These are phyloP conservation scores for Sinocyclocheilus grahami DNA, from an alignment of 2,113 vertebrate genomes.

Conservation along the genomic window DNA sequence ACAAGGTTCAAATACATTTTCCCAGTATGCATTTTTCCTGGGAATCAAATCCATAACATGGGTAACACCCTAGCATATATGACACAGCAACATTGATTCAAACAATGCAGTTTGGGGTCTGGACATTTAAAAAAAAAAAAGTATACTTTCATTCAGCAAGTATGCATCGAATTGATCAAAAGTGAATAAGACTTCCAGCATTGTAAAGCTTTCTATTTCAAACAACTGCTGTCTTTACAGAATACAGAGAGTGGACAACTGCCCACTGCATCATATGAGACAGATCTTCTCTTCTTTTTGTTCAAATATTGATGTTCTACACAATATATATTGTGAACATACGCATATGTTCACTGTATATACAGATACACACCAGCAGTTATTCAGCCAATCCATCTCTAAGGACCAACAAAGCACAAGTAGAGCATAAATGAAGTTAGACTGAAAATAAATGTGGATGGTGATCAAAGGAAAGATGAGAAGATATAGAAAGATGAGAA, in stretches of 20 bases:
- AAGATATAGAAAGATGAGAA: no score
- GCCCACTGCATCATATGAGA: not conserved
- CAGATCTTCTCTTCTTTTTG: constrained; percentile 58
- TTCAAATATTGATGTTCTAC: constrained; percentile 72
- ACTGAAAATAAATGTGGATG: not conserved
- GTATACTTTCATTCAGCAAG: not conserved
- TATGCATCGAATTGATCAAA: not conserved
- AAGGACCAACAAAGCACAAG: not conserved
- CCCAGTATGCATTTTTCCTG: not conserved
- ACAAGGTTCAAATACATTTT: not conserved
- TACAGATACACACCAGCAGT: not conserved
- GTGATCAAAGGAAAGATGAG: not conserved
- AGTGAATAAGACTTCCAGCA: not conserved
- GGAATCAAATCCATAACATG: not conserved
- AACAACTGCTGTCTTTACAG: not conserved
- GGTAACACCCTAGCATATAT: not conserved
- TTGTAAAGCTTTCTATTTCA: not conserved
- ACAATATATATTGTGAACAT: not conserved
- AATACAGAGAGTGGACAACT: not conserved
- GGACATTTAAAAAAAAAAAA: not conserved
- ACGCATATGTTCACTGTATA: not conserved
- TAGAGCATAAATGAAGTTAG: not conserved
- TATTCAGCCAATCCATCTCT: not conserved
- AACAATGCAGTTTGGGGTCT: no score
- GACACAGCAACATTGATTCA: not conserved